Evolutionary conservation across 2,113 vertebrate species (phyloP), one percentile per base, ranked within the genome.

Genomic region (Mugil cephalus): DNA sequence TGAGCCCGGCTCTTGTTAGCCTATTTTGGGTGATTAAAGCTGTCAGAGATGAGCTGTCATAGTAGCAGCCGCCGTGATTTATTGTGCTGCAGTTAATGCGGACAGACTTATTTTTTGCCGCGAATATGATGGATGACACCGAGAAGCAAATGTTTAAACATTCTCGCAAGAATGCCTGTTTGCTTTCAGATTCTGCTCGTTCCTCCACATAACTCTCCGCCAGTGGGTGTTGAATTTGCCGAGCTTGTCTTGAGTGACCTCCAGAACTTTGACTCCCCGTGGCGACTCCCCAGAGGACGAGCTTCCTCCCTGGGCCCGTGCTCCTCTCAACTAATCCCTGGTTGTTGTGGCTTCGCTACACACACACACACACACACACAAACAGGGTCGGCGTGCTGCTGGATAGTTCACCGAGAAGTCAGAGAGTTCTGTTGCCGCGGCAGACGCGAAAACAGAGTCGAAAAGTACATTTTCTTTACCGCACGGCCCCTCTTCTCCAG

Each of bases 391-490:
- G 66, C 67, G 47, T 59, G 36, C 66, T 79, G 69, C 43, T 69
- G 58, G 66, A 74, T 63, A 60, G 88, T 91, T 91, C 89, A 89
- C 67, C 4, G 68, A 84, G 59, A 70, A 86, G 85, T 90, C 87
- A 88, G 17, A 15, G 69, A 80, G 88, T 80, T 84, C 86, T 89
- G 74, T 87, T 85, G 69, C 74, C 30, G 4, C 79, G n/a, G 62
- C 58, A 79, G 77, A 89, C 84, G 73, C 79, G 79, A 87, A 89
- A 80, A 90, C 76, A 78, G 48, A 71, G 63, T 53, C 39, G 21
- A 55, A n/a, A 75, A 83, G 65, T 61, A 74, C 48, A 39, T 79
- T 74, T 76, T 78, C 65, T 69, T 59, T 50, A 45, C 59, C 59
- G 43, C 40, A 21, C 45, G 73, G 12, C 47, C 48, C 36, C 38